Conservation (phyloP, 2,888 invertebrate genomes). For the Pharmacophagus antenor region DNA sequence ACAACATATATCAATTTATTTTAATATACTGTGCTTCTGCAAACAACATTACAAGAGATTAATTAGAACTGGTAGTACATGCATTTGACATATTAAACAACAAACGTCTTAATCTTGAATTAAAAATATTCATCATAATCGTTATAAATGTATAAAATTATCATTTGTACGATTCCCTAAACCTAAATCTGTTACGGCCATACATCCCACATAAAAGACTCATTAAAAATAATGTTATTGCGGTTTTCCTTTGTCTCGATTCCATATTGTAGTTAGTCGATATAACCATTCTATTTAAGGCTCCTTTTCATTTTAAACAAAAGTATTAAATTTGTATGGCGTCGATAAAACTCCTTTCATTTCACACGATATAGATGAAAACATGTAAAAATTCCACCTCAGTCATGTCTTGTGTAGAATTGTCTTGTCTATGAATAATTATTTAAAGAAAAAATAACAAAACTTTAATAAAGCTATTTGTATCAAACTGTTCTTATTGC, state of each 20-base stretch:
- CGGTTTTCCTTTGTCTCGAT: conserved; percentile 25
- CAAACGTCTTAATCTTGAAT: too few relatives aligned
- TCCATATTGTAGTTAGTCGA: conserved; percentile 22
- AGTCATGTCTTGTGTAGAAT: too few relatives aligned
- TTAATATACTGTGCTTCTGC: too few relatives aligned
- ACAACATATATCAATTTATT: too few relatives aligned
- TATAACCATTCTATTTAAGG: conserved; percentile 13
- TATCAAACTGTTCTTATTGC: not conserved
- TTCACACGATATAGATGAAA: not conserved
- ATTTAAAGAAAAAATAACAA: too few relatives aligned
- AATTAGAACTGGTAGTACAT: too few relatives aligned
- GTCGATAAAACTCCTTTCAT: not conserved
- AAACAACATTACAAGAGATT: too few relatives aligned
- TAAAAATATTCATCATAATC: not conserved
- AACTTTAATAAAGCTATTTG: not conserved
- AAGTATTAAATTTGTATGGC: conserved; percentile 1
- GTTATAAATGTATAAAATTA: conserved; percentile 18
- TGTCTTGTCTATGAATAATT: too few relatives aligned
- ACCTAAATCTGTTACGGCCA: conserved; percentile 13
- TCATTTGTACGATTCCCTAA: conserved; percentile 9
- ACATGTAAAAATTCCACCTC: too few relatives aligned
- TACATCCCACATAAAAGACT: conserved; percentile 16
- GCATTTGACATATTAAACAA: too few relatives aligned
- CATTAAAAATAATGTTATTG: conserved; percentile 27
- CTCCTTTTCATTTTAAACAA: conserved; percentile 15